Percentiles rank a stretch among this genome's conserved stretches.
These are phyloP conservation scores for Arenaria interpres DNA, from an alignment of 2,113 vertebrate genomes.

Conservation along the genomic window DNA sequence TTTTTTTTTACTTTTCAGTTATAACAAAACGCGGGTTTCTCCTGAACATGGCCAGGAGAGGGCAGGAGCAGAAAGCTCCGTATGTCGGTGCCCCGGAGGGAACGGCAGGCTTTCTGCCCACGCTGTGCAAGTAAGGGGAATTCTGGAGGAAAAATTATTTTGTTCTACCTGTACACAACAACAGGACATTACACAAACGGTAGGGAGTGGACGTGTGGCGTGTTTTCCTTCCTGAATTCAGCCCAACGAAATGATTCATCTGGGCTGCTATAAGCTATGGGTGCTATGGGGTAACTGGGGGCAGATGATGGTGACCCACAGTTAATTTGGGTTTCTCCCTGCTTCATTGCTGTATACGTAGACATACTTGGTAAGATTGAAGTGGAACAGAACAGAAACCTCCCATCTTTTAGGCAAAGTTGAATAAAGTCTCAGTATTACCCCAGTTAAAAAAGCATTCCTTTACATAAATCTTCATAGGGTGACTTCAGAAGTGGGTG, in stretches of 20 bases:
- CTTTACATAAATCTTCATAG: background rate
- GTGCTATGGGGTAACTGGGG: background rate
- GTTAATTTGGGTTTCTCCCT: background rate
- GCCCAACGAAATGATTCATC: background rate
- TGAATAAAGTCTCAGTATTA: background rate
- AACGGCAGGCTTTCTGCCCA: background rate
- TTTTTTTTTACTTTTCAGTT: background rate
- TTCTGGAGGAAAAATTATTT: background rate
- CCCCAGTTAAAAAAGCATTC: background rate
- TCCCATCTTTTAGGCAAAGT: background rate
- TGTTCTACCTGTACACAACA: background rate
- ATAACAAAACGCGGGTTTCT: background rate
- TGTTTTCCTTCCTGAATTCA: background rate
- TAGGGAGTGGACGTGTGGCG: background rate
- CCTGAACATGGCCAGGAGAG: background rate
- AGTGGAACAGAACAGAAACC: background rate
- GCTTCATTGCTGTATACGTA: rapidly evolving
- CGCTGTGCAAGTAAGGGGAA: rapidly evolving
- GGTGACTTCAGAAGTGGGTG: background rate
- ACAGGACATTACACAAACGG: background rate
- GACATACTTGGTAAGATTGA: background rate
- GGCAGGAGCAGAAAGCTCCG: background rate
- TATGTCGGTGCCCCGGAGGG: rapidly evolving
- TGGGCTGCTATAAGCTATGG: background rate
- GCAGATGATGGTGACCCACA: no score